Evolutionary conservation across 1,140 invertebrate species (phyloP), one percentile per base, ranked within the genome.

Genomic region (Colletes gigas): DNA sequence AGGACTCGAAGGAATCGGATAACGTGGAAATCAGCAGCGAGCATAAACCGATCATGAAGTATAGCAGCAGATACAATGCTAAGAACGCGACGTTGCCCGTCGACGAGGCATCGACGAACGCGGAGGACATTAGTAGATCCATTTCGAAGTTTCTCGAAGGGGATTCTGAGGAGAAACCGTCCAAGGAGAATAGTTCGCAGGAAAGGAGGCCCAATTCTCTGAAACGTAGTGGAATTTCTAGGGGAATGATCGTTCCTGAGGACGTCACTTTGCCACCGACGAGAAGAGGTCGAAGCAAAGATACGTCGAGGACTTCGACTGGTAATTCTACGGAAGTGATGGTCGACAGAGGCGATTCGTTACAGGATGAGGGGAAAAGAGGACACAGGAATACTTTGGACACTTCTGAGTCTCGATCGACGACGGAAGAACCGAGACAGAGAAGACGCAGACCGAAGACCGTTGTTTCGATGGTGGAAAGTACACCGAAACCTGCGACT

Each of bases 41-140:
- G 10, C 9, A 73, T 67, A 21, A 52, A 8, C 89, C 89, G 0
- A 4, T 78, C 0, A 65, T 57, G 7, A 90, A 79, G 21, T 91
- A 87, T 15, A 91, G 85, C 17, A 90, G 90, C 41, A 87, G 76
- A 66, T 92, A 90, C 67, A 87, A 72, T 52, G 71, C 77, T 2
- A 69, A 17, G 14, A 39, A 21, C 0, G 10, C 21, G 0, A 75
- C 75, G 3, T 14, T 65, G 10, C 71, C 82, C 0, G 9, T 50
- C 4, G 30, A 74, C 10, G 55, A 81, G 2, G 15, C 54, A 7
- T 69, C 78, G 6, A 69, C 21, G 4, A 73, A 12, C 9, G 77
- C 68, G 2, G 60, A 57, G 4, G 81, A 86, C 10, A 84, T 85
- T 0, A 78, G 67, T 30, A 75, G 75, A 62, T 82, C 83, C 4